Conservation (phyloP, 2,113 vertebrate genomes). For the Lepus europaeus region DNA sequence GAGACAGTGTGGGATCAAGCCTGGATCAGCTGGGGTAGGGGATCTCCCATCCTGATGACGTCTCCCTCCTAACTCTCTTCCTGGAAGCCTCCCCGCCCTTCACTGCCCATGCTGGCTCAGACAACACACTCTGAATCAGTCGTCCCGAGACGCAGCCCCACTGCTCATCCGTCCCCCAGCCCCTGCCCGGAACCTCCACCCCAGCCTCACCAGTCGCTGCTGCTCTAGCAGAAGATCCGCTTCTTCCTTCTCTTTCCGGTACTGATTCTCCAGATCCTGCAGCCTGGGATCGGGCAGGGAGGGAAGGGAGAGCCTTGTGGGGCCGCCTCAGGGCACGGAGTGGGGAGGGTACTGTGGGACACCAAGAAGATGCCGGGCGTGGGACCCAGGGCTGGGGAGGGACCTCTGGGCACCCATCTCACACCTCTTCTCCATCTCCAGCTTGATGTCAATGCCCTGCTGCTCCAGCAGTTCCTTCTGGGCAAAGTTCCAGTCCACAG, state of each 20-base stretch:
- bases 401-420: neutral
- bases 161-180: fast-evolving
- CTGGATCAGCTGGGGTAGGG: neutral
- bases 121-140: neutral
- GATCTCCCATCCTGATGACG: neutral
- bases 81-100: neutral
- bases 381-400: neutral
- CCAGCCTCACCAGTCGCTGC: constrained; percentile 91
- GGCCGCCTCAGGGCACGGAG: neutral
- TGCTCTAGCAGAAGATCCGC: constrained; percentile 94
- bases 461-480: constrained; percentile 93
- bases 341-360: neutral
- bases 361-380: neutral
- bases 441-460: constrained; percentile 94
- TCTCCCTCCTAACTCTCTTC: neutral
- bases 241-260: constrained; percentile 94
- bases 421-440: constrained; percentile 96
- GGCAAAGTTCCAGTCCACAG: constrained; percentile 95
- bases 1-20: neutral
- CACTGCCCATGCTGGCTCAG: neutral
- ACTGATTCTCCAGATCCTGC: constrained; percentile 94
- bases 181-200: neutral
- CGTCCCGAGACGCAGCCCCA: neutral
- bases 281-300: constrained; percentile 83
- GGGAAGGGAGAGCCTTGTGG: neutral